Base-by-base conservation (phyloP, 2,888 invertebrate genomes). In the Troides helena region DNA sequence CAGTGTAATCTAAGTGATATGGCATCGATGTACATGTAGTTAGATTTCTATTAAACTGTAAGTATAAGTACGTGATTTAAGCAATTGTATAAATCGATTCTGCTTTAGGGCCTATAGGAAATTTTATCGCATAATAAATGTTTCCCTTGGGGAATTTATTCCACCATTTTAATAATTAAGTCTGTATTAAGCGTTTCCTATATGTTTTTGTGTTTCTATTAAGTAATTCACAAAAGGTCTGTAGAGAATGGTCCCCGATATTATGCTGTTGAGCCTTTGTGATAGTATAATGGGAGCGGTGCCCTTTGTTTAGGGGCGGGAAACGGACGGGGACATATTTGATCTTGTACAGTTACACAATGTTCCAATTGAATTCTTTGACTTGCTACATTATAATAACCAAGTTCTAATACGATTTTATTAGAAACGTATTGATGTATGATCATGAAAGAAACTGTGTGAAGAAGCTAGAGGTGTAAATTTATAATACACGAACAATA, bases 181-280 rank as follows among this genome's bases (percentile, higher is more conserved):
- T 23, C 57, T 10, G 0, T 58, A 58, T 58, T 58, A 62, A 46
- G 21, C 25, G 46, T 58, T 58, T 60, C 67, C 67, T 62, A 43
- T 58, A 43, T 67, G 62, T 39, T 36, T 68, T 62, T 62, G 57
- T 67, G 62, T 46, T 68, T 63, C 63, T 50, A 59, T 68, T 63
- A 63, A 62, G 68, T 50, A 50, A 59, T 68, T 63, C 57, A 68
- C 43, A 68, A 68, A 64, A 58, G 64, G 59, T 57, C 57, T 46
- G 36, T n/a, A 61, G 36, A 62, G 57, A 70, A 70, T 70, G 62
- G 57, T 30, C 66, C 59, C 69, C 25, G 58, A 70, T 50, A 65
- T 67, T 56, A 58, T 65, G 57, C 62, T 56, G 50, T 70, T 70
- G 58, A 62, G 62, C n/a, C 23, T 60, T 65, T 61, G 60, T 65